A percentile compares a stretch with the other conserved stretches of the same genome.
phyloP scores from a whole-genome alignment of 1,140 invertebrate species.

The Hormaphis cornu region DNA sequence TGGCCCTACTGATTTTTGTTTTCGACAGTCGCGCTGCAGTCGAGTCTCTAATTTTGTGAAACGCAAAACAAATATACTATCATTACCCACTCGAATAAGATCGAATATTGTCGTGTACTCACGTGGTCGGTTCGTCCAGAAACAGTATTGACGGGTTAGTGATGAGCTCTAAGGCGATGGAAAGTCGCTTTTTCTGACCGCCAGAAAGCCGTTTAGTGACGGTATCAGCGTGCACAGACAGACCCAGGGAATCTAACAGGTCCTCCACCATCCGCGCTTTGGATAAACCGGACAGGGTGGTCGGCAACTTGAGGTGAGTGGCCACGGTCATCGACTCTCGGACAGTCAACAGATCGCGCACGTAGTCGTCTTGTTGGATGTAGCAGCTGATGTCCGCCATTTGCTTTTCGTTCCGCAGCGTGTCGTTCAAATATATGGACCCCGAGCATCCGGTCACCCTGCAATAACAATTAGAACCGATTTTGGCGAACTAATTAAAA shows the following conservation, averaged over 20 bases:
- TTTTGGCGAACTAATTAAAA: too few relatives aligned
- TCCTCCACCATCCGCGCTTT: constrained; percentile 44
- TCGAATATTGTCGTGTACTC: too few relatives aligned
- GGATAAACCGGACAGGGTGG: not conserved
- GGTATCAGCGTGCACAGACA: constrained; percentile 51
- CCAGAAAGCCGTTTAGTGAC: constrained; percentile 54
- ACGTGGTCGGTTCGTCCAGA: constrained; percentile 69
- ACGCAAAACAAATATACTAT: too few relatives aligned
- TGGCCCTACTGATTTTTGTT: too few relatives aligned
- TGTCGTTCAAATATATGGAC: constrained; percentile 71
- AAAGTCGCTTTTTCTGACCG: constrained; percentile 62
- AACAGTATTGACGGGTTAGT: constrained; percentile 70
- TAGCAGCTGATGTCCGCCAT: constrained; percentile 81
- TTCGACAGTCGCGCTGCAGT: too few relatives aligned
- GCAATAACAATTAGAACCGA: constrained; percentile 17
- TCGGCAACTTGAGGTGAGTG: constrained; percentile 71
- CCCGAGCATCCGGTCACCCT: constrained; percentile 52
- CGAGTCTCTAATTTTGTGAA: too few relatives aligned
- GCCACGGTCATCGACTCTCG: constrained; percentile 77
- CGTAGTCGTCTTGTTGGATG: constrained; percentile 80
- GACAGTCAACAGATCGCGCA: constrained; percentile 74
- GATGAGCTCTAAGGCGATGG: constrained; percentile 55
- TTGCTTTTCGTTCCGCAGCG: constrained; percentile 52
- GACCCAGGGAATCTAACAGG: constrained; percentile 52
- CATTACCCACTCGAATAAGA: too few relatives aligned